Percentiles rank a stretch among this genome's conserved stretches.
Evolutionary conservation across 2,797 vertebrate species (phyloP).

Genomic region (Sebastes cheni): DNA sequence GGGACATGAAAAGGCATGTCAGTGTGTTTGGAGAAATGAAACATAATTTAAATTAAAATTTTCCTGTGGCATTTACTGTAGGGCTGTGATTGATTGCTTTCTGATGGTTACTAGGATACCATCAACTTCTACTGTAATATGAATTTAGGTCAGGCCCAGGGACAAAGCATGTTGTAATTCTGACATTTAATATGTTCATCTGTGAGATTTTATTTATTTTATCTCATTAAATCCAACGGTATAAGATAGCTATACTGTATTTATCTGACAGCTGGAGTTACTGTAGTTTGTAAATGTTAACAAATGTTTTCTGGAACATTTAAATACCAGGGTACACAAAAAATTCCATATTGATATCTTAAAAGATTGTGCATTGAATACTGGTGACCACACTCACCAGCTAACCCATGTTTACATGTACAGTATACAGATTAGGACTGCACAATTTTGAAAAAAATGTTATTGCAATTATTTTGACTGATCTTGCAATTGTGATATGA

Average conservation of each 20-base stretch:
- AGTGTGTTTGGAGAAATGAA: background rate
- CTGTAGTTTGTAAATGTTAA: background rate
- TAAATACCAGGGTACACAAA: background rate
- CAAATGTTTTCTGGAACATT: background rate
- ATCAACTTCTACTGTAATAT: background rate
- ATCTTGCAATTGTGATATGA: no score
- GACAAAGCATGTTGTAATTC: background rate
- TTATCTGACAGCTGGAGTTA: background rate
- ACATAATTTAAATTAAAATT: constrained; percentile 2
- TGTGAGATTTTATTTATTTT: background rate
- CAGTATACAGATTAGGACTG: background rate
- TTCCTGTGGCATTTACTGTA: constrained; percentile 10
- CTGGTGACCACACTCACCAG: background rate
- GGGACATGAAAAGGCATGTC: background rate
- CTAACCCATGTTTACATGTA: background rate
- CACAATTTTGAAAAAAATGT: no score
- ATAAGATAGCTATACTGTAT: background rate
- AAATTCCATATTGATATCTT: background rate
- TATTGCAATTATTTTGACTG: no score
- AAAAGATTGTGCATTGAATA: background rate
- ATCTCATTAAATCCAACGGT: background rate
- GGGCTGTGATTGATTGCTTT: constrained; percentile 6
- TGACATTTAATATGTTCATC: background rate
- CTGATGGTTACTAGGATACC: constrained; percentile 3
- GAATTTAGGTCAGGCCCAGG: background rate